These are phyloP conservation scores for Gymnarchus niloticus DNA, from an alignment of 2,113 vertebrate genomes.

Conservation along the genomic window DNA sequence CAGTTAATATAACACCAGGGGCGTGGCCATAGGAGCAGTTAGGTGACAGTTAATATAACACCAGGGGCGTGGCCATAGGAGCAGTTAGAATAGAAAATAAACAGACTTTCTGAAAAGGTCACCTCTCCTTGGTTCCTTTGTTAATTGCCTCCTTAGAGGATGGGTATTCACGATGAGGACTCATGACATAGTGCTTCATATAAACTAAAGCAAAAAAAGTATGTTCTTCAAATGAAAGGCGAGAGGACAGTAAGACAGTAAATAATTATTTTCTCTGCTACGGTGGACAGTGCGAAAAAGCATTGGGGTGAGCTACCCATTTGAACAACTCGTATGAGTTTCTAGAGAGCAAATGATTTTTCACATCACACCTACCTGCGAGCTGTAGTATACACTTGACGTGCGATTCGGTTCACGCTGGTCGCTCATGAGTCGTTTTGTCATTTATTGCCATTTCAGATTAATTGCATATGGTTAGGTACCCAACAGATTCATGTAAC, in stretches of 20 bases:
- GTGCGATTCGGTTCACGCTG: not conserved
- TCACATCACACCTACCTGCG: not conserved
- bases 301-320: too few species aligned
- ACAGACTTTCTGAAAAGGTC: not conserved
- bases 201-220: too few species aligned
- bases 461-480: not conserved
- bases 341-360: not conserved
- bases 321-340: too few species aligned
- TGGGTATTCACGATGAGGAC: not conserved
- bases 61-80: not conserved
- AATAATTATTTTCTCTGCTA: too few species aligned
- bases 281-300: too few species aligned
- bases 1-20: not conserved
- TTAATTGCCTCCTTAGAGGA: constrained; percentile 7
- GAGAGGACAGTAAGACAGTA: too few species aligned
- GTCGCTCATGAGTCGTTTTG: not conserved
- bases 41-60: not conserved
- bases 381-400: not conserved
- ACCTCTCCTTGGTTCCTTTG: not conserved
- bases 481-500: not conserved
- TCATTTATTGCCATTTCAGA: not conserved
- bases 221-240: too few species aligned
- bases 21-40: too few species aligned
- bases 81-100: constrained; percentile 3
- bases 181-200: not conserved